Evolutionary conservation across 2,113 vertebrate genomes (phyloP).

Genomic region (Hemibagrus wyckioides): DNA sequence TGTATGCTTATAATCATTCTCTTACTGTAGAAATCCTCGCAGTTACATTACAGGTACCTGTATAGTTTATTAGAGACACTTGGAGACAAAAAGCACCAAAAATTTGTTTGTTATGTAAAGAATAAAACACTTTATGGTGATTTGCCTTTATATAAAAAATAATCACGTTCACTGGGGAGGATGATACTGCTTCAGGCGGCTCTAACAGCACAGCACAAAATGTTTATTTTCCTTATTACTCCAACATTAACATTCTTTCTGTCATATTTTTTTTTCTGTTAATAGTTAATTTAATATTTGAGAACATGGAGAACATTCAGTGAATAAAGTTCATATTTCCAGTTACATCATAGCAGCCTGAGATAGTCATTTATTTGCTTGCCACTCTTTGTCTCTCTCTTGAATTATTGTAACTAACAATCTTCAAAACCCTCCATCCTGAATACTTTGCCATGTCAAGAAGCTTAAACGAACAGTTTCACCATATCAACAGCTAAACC

Average conservation of each 20-base stretch:
- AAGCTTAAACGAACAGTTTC: not conserved
- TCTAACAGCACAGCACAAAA: not conserved
- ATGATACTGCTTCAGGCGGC: not conserved
- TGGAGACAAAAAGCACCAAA: not conserved
- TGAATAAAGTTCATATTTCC: not conserved
- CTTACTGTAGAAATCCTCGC: not conserved
- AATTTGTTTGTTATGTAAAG: not conserved
- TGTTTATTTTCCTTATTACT: not conserved
- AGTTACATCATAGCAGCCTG: not conserved
- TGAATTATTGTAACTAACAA: not conserved
- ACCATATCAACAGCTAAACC: not conserved
- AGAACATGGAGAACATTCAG: not conserved
- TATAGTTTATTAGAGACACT: not conserved
- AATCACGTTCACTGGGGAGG: not conserved
- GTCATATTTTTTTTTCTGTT: not conserved
- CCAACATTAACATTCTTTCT: not conserved
- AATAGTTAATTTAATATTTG: not conserved
- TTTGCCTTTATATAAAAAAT: not conserved
- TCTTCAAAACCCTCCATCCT: not conserved
- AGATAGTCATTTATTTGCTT: not conserved
- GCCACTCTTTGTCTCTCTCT: not conserved
- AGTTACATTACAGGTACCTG: not conserved
- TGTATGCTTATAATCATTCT: not conserved
- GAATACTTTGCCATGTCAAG: not conserved
- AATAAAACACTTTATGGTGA: not conserved